Evolutionary conservation across 1,140 invertebrate species (phyloP).

Genomic region (Hydropsyche tenuis): DNA sequence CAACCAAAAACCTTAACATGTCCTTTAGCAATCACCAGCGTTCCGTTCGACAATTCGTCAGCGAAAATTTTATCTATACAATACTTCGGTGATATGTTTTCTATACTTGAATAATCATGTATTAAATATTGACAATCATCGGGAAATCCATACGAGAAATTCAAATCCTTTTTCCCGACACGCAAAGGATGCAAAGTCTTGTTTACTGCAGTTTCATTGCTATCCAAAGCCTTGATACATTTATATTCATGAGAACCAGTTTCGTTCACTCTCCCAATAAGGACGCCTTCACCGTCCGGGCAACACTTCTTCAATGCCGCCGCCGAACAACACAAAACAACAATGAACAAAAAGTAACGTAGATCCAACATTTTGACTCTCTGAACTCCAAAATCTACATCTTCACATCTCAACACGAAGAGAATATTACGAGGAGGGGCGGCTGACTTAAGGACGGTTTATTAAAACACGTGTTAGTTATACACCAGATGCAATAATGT

Average conservation of each 20-base stretch:
- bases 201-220: conserved; percentile 20
- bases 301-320: conserved; percentile 27
- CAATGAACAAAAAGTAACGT: too few species aligned
- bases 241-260: not conserved
- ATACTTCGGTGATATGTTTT: conserved; percentile 16
- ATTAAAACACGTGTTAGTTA: too few species aligned
- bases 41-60: not conserved
- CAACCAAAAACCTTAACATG: conserved; percentile 32
- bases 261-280: not conserved
- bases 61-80: conserved; percentile 41
- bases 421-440: too few species aligned
- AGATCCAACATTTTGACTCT: too few species aligned
- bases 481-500: too few species aligned
- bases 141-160: conserved; percentile 35
- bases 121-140: not conserved
- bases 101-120: not conserved
- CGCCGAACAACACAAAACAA: too few species aligned
- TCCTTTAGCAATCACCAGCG: not conserved
- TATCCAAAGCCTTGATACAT: not conserved
- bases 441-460: too few species aligned
- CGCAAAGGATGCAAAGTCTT: conserved; percentile 29
- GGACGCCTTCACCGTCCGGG: conserved; percentile 19
- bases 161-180: not conserved
- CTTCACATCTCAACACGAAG: too few species aligned
- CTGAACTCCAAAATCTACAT: too few species aligned